These are phyloP conservation scores for Drosophila paramelanica DNA, from an alignment of 2,888 invertebrate genomes.

Conservation along the genomic window DNA sequence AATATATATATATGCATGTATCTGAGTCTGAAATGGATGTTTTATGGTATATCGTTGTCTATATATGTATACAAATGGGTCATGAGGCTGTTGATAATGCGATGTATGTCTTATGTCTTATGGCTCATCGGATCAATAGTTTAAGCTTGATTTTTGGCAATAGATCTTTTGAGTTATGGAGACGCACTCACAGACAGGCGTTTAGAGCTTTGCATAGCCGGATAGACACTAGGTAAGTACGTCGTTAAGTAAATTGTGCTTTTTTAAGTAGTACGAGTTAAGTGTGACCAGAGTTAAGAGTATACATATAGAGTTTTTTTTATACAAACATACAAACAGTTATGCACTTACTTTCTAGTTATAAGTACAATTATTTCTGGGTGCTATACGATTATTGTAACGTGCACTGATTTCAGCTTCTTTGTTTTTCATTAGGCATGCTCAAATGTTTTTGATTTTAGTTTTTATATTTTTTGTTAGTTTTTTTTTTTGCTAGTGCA, in stretches of 20 bases:
- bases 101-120: constrained; percentile 14
- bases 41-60: constrained; percentile 40
- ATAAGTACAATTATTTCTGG: constrained; percentile 50
- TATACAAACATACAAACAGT: constrained; percentile 37
- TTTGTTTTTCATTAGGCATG: constrained; percentile 55
- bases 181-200: constrained; percentile 74
- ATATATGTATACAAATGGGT: constrained; percentile 45
- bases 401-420: constrained; percentile 68
- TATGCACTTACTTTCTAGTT: constrained; percentile 74
- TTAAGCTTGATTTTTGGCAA: constrained; percentile 35
- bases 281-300: constrained; percentile 41
- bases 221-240: constrained; percentile 34
- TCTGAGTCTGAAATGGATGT: constrained; percentile 31
- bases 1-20: constrained; percentile 34
- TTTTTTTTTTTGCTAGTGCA: constrained; percentile 48
- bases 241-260: constrained; percentile 32
- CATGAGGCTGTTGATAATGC: constrained; percentile 40
- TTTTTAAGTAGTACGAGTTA: constrained; percentile 17
- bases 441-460: constrained; percentile 13
- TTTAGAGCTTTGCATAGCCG: constrained; percentile 52
- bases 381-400: constrained; percentile 58
- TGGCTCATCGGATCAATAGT: constrained; percentile 43
- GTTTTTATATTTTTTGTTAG: constrained; percentile 9
- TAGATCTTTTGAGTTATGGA: constrained; percentile 22
- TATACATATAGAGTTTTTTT: constrained; percentile 11